Percentiles rank a stretch among this genome's conserved stretches.
Evolutionary conservation across 2,797 vertebrate species (phyloP).

Genomic region (Acipenser oxyrinchus): DNA sequence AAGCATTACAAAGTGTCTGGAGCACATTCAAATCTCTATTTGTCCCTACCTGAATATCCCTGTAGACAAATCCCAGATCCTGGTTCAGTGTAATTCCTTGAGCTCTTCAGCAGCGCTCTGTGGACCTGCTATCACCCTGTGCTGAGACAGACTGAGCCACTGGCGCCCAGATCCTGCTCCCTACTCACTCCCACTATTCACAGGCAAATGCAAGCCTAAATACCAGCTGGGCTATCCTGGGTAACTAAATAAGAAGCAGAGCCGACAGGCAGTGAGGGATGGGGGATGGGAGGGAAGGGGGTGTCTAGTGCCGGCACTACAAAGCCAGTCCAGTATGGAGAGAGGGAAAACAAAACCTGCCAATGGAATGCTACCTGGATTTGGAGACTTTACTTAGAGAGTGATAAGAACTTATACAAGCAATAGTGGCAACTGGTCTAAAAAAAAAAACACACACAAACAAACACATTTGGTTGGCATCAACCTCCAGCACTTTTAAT

Average conservation of each 20-base stretch:
- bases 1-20: too few relatives aligned
- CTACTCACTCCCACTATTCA: slow-evolving; percentile 45
- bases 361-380: slow-evolving; percentile 2
- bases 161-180: slow-evolving; percentile 31
- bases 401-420: not conserved
- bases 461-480: too few relatives aligned
- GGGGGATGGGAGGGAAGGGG: slow-evolving; percentile 32
- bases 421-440: not conserved
- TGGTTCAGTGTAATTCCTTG: slow-evolving; percentile 31
- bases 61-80: slow-evolving; percentile 32
- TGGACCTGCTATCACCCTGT: slow-evolving; percentile 36
- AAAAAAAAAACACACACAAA: too few relatives aligned
- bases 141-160: slow-evolving; percentile 22
- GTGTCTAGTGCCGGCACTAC: slow-evolving; percentile 24
- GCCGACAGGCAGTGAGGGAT: slow-evolving; percentile 19
- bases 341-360: not conserved
- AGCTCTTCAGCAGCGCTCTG: slow-evolving; percentile 29
- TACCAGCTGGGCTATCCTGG: slow-evolving; percentile 53
- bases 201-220: slow-evolving; percentile 51
- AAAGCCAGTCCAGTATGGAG: slow-evolving; percentile 32
- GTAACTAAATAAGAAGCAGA: slow-evolving; percentile 36
- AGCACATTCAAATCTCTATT: too few relatives aligned
- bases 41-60: slow-evolving; percentile 45
- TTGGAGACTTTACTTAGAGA: slow-evolving; percentile 27
- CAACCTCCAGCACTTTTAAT: too few relatives aligned